phyloP scores from a whole-genome alignment of 1,140 invertebrate species.

The Atta colombica region DNA sequence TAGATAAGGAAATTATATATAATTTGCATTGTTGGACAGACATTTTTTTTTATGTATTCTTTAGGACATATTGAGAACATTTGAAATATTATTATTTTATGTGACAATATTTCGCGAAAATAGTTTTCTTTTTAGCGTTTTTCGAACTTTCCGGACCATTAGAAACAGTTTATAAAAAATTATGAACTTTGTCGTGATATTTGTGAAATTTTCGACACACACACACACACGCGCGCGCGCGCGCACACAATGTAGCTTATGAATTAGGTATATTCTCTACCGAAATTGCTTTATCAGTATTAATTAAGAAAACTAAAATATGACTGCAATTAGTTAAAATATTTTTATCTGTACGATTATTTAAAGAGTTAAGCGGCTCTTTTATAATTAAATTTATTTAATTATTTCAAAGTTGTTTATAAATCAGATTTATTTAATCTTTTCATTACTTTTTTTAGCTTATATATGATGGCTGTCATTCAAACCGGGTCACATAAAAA shows the following conservation, averaged over 20 bases:
- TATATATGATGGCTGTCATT: conserved; percentile 5
- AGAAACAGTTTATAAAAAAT: neutral
- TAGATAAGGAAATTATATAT: no score
- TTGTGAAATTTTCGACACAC: neutral
- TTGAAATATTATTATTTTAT: conserved; percentile 1
- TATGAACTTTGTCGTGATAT: neutral
- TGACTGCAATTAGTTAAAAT: neutral
- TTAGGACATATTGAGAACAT: neutral
- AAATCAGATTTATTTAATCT: neutral
- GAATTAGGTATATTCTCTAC: neutral
- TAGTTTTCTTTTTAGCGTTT: no score
- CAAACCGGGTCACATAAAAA: neutral
- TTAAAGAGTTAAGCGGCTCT: neutral
- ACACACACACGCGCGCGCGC: no score
- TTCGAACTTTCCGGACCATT: neutral
- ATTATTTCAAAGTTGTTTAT: conserved; percentile 8
- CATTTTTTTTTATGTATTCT: no score
- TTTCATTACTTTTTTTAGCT: neutral
- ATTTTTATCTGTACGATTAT: neutral
- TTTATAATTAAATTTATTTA: conserved; percentile 32
- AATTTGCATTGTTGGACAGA: no score
- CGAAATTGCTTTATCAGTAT: neutral
- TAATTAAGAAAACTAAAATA: neutral
- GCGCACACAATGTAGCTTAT: neutral
- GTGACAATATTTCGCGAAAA: neutral